These are phyloP conservation scores for Caiman crocodilus DNA, from an alignment of 2,797 vertebrate genomes.

Conservation along the genomic window DNA sequence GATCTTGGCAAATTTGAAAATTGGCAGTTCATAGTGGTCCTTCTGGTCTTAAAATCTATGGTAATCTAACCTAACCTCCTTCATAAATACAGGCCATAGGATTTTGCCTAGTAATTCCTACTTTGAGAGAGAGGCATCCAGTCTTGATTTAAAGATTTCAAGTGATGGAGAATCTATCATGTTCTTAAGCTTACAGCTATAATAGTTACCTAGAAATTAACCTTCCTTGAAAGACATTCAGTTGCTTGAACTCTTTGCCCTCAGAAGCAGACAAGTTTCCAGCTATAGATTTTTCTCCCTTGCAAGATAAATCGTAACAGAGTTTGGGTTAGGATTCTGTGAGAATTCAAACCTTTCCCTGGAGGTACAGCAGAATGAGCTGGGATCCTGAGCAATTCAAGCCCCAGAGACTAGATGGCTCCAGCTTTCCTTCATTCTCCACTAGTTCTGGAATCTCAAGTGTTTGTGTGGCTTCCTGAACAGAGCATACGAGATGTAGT, in stretches of 20 bases:
- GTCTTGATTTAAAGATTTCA: constrained; percentile 32
- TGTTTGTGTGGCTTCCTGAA: neutral
- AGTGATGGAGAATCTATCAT: constrained; percentile 19
- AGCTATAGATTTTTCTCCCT: neutral
- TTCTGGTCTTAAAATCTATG: constrained; percentile 12
- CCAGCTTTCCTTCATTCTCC: neutral
- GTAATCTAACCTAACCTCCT: constrained; percentile 53
- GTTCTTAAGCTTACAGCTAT: neutral
- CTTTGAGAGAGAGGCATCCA: neutral
- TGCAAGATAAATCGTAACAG: neutral
- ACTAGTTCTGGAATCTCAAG: neutral
- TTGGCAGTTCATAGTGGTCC: neutral
- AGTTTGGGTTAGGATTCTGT: neutral
- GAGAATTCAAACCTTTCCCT: neutral
- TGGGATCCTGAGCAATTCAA: neutral
- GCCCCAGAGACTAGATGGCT: neutral
- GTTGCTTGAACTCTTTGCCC: neutral
- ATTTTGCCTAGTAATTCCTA: constrained; percentile 55
- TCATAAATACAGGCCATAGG: constrained; percentile 37
- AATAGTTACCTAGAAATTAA: neutral
- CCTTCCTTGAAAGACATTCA: neutral
- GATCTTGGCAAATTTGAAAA: constrained; percentile 9
- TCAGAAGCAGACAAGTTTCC: neutral
- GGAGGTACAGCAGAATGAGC: neutral
- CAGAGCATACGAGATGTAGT: neutral